Base-by-base conservation (phyloP, 1,140 invertebrate genomes). In the Diploscapter pachys region DNA sequence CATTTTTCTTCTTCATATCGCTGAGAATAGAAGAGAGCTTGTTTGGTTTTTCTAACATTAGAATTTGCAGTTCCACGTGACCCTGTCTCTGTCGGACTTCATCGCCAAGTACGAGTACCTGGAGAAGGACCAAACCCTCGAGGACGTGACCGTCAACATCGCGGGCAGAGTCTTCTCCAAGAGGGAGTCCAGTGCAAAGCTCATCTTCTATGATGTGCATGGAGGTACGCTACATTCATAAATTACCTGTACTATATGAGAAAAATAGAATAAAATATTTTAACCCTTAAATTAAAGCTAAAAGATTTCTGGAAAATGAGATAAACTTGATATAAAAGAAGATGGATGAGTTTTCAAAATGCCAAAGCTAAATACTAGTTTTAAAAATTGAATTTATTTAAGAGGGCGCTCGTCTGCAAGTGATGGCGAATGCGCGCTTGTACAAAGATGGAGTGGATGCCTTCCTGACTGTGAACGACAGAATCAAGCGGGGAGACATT, bases 171-270 rank as follows among this genome's bases (percentile, higher is more conserved):
- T 99, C 49, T 93, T 96, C 88, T 92, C 95, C 11, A 98, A 98
- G 81, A 90, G 97, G 79, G 92, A 92, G 85, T 93, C 94, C 63
- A 94, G 96, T 13, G 89, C 92, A 48, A 99, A 99, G 87, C 88
- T 99, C 53, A 92, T 96, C 77, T 99, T 99, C 86, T 99, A 96
- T 87, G 96, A 99, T 89, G 87, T 99, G 13, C 89, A 95, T 83
- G 95, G 91, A 4, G 31, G 31, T 31, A 31, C 31, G 31, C 31
- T 31, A 31, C 31, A 31, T 31, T 31, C 31, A 31, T 31, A 31
- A 31, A 31, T 31, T 31, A 31, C 31, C 1, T 31, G 31, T 31
- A 31, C 31, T 31, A 31, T 31, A 31, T 31, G 31, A 31, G 31
- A 31, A 31, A 31, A 31, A 31, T 31, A 0, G 31, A 31, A 31